phyloP scores from a whole-genome alignment of 2,888 invertebrate species.

The Auanema freiburgensis region DNA sequence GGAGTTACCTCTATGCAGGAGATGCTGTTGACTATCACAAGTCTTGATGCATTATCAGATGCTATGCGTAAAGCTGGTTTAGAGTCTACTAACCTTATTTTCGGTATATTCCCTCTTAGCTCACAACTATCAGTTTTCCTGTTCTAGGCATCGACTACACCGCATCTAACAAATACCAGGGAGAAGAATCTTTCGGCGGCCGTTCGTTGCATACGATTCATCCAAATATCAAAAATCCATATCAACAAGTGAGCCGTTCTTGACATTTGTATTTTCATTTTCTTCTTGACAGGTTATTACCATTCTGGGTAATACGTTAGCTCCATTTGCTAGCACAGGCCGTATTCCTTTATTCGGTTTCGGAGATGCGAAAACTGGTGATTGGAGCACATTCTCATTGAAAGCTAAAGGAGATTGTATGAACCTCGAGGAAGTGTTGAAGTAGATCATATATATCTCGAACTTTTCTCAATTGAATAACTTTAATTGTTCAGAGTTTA shows the following conservation, averaged over 20 bases:
- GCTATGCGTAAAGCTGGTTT: conserved; percentile 67
- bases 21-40: conserved; percentile 58
- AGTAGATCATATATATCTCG: conserved; percentile 22
- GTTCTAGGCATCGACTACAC: conserved; percentile 68
- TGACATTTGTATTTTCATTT: neutral
- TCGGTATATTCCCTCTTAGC: conserved; percentile 66
- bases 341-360: conserved; percentile 68
- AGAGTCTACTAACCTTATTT: conserved; percentile 68
- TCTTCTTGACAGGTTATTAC: conserved; percentile 64
- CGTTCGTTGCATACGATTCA: conserved; percentile 65
- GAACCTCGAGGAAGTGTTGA: conserved; percentile 66
- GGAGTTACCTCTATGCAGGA: conserved; percentile 62
- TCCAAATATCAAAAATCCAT: conserved; percentile 64
- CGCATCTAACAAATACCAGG: conserved; percentile 70
- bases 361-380: conserved; percentile 67
- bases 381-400: conserved; percentile 67
- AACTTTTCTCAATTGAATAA: neutral
- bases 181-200: conserved; percentile 67
- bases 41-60: conserved; percentile 62
- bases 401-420: conserved; percentile 64
- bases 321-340: conserved; percentile 67
- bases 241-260: conserved; percentile 65
- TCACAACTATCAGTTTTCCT: too few species aligned
- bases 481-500: conserved; percentile 61
- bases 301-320: conserved; percentile 67